These are phyloP conservation scores for Drosophila neonasuta DNA, from an alignment of 2,888 invertebrate genomes.

Conservation along the genomic window DNA sequence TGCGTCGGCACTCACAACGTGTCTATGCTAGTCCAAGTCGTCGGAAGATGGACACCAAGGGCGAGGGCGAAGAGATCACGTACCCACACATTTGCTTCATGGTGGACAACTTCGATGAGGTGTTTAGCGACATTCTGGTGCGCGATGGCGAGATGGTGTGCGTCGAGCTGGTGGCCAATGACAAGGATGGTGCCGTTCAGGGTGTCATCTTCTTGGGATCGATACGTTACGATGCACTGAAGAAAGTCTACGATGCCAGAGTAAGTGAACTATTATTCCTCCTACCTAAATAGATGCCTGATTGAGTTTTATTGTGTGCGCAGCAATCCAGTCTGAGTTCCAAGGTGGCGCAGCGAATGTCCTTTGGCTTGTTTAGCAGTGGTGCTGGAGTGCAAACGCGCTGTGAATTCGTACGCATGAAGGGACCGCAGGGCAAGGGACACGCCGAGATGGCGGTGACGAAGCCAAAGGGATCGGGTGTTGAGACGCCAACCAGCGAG, in stretches of 20 bases:
- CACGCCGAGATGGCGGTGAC: conserved; percentile 99
- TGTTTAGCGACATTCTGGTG: conserved; percentile 97
- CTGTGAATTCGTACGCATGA: conserved; percentile 99
- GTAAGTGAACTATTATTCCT: conserved; percentile 84
- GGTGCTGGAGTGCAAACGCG: conserved; percentile 88
- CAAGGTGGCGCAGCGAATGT: conserved; percentile 97
- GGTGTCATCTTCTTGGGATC: conserved; percentile 98
- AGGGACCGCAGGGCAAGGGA: conserved; percentile 97
- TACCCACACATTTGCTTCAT: conserved; percentile 99
- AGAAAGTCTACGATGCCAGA: conserved; percentile 97
- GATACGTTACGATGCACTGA: conserved; percentile 97
- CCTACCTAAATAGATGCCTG: not conserved
- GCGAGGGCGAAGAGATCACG: conserved; percentile 98
- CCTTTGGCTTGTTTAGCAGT: conserved; percentile 92
- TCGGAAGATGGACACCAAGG: conserved; percentile 98
- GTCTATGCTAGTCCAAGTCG: conserved; percentile 99
- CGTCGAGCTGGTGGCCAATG: conserved; percentile 97
- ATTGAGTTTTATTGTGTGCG: conserved; percentile 52
- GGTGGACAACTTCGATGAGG: conserved; percentile 99
- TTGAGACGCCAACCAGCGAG: conserved; percentile 97
- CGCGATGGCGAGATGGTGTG: conserved; percentile 99
- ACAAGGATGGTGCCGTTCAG: conserved; percentile 92
- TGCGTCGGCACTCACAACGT: conserved; percentile 94
- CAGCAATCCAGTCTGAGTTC: conserved; percentile 95
- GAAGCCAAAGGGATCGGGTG: conserved; percentile 95